Evolutionary conservation across 2,113 vertebrate genomes (phyloP), one percentile per base, ranked within the genome.

Genomic region (Corvus hawaiiensis): DNA sequence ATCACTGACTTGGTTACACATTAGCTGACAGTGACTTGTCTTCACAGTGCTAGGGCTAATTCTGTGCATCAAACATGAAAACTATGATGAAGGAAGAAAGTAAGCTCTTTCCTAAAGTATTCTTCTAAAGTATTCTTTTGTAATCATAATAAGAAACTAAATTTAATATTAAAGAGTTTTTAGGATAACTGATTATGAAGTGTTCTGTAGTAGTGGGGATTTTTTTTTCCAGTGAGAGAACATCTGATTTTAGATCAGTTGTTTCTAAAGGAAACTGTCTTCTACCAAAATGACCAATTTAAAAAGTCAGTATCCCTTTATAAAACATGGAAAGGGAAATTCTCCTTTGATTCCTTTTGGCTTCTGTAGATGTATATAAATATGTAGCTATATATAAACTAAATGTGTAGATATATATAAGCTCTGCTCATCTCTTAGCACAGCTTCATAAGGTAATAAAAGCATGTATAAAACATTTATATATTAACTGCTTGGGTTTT

Each of bases 1-100:
- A 4, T 74, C 48, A 37, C 27, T 56, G 62, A 7, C 33, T 49
- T 18, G 24, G 19, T 61, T 35, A 49, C 46, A 49, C 0, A 0
- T 82, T 26, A 48, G 62, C 17, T 84, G 52, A 16, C 16, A 55
- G 39, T 64, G 51, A n/a, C 52, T 84, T 66, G 12, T 69, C 59
- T 74, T 87, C 14, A 11, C 9, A 24, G 11, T 39, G 27, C 28
- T 71, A 41, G 41, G 24, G 11, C 63, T 79, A 68, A 72, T 82
- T 93, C 10, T 72, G 6, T 54, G 11, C 48, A 17, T 80, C 61
- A 89, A 56, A 78, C 32, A 15, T 30, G 13, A 54, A 82, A 85
- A 52, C 10, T 58, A 6, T 43, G 16, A 35, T 76, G 39, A 72
- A 84, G 83, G 21, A 85, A 63, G 37, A 67, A 84, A 89, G 16